Base-by-base conservation (phyloP, 2,113 vertebrate species). In the Papio anubis region DNA sequence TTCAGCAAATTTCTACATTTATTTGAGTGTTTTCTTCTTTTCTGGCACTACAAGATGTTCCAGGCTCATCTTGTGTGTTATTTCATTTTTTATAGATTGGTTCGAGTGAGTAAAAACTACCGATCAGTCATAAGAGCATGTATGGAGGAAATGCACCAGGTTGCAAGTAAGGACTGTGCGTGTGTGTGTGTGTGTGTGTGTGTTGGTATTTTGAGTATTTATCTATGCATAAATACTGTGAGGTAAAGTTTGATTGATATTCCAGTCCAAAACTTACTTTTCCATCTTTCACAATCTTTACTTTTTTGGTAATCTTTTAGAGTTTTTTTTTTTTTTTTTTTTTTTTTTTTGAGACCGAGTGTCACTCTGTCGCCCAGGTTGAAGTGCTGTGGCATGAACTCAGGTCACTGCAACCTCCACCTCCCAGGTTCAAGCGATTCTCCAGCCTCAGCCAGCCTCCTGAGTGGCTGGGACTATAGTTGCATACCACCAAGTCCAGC, bases 31-130 rank as follows among this genome's bases (percentile, higher is more conserved):
- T 90, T 43, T 18, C 59, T 96, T 82, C 38, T 7, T 86, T 64
- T 92, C 35, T 90, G 23, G 48, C 21, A 52, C 40, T 21, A 72
- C 27, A 80, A 17, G 90, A 43, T 93, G n/a, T 84, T 70, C 35
- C 45, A 89, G 45, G n/a, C 32, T 97, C 40, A 92, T 45, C 6
- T 88, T 78, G 4, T 0, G 76, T 82, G 32, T 14, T 5, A 61
- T 96, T 91, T 96, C 97, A 70, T 97, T 92, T 91, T 98, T 96
- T 96, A 70, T 97, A 99, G 99, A 32, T 99, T 99, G 98, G 99
- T 99, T 98, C 99, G 99, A 98, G 99, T 99, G 93, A 99, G 99
- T 98, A 99, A 99, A 98, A 99, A 99, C 98, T 99, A 99, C 97
- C 99, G 99, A 9, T 99, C 99, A 0, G 99, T 99, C 85, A 99